Evolutionary conservation across 2,888 invertebrate genomes (phyloP), one percentile per base, ranked within the genome.

Genomic region (Branchellion lobata): DNA sequence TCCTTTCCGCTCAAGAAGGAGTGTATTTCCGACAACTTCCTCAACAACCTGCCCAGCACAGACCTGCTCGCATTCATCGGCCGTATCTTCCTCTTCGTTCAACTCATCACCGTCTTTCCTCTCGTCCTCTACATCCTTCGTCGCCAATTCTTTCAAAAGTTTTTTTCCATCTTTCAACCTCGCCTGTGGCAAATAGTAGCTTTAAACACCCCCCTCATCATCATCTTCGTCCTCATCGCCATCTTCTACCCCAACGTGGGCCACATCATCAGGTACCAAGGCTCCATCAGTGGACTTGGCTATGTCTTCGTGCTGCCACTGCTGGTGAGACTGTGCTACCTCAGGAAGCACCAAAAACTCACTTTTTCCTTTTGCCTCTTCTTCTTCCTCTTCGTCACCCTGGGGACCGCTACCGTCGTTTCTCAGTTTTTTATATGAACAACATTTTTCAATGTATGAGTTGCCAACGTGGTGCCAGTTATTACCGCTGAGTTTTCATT

Each of bases 71-170:
- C 94, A 0, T 92, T 94, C 24, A 90, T 93, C 0, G 94, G 94
- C 0, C 90, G 95, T 80, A 89, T 93, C 31, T 90, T 95, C 82
- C 88, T 96, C 21, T 90, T 96, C 73, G 94, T 96, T 86, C 92
- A 95, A 90, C 91, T 96, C 85, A 89, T 93, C 77, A 94, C 95
- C 0, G 94, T 96, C 0, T 94, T 92, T 85, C 95, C 95, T 0
- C 89, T 95, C 78, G 91, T 95, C 21, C 91, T 92, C 18, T 95
- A 91, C 87, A 93, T 95, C 91, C 88, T 95, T 78, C 90, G 95
- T 1, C 90, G 91, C 0, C 94, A 95, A 85, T 84, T 90, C 40
- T 86, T 89, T 84, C 87, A 88, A 81, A 84, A 87, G 2, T 69
- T 89, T 2, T 89, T 87, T 83, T 87, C 88, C 8, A 8, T 14